phyloP scores from a whole-genome alignment of 2,797 vertebrate genomes.

The Chaenodraco wilsoni region DNA sequence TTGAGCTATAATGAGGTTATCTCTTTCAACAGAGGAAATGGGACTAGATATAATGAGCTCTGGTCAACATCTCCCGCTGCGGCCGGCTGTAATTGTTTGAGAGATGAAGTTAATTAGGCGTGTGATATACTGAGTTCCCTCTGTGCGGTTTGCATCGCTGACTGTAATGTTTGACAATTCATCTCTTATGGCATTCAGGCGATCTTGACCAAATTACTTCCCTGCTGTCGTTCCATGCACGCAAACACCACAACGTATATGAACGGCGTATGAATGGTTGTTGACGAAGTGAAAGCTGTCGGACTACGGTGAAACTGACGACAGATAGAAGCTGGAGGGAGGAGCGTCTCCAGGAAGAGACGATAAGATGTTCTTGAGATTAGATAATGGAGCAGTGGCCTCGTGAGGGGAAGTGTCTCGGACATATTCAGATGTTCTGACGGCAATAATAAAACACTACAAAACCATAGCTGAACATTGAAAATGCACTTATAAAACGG shows the following conservation, averaged over 20 bases:
- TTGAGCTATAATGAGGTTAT: constrained; percentile 46
- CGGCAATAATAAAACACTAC: neutral
- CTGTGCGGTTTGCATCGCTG: constrained; percentile 27
- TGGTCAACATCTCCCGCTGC: constrained; percentile 52
- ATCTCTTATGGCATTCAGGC: constrained; percentile 21
- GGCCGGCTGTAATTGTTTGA: constrained; percentile 52
- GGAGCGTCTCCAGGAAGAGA: neutral
- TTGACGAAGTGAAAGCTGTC: neutral
- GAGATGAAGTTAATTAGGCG: constrained; percentile 56
- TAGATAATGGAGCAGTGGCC: neutral
- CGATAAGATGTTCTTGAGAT: neutral
- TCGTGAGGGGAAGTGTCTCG: neutral
- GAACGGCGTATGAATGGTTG: neutral
- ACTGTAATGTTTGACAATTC: constrained; percentile 34
- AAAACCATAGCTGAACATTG: neutral
- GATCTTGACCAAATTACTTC: neutral
- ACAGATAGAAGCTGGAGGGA: neutral
- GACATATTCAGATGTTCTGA: neutral
- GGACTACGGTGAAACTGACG: neutral
- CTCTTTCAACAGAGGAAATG: constrained; percentile 59
- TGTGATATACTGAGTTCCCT: constrained; percentile 40
- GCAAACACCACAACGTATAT: neutral
- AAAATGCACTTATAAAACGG: neutral
- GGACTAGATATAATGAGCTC: constrained; percentile 52
- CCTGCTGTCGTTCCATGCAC: no score